Evolutionary conservation across 1,140 invertebrate species (phyloP), one percentile per base, ranked within the genome.

Genomic region (Drosophila kanapiae): DNA sequence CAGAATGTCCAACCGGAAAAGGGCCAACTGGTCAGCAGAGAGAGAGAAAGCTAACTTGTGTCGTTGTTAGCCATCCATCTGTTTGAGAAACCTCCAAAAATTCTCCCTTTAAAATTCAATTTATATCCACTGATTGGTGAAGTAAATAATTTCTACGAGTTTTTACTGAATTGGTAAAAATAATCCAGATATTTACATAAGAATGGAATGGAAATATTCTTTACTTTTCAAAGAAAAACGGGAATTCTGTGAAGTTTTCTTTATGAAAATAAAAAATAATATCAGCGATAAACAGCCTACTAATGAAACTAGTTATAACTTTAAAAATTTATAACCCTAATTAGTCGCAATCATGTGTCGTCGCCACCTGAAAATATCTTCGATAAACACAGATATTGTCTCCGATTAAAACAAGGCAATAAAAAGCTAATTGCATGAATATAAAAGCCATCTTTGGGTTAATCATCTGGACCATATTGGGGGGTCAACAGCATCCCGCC

Each of bases 351-450:
- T 67, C 65, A 18, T 27, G 37, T 67, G 47, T 53, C 16, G 23
- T 33, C 48, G 67, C 37, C 65, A 53, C 18, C 37, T 35, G 16
- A 64, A 40, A 43, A 16, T 6, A 29, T 2, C 29, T 33, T 8
- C 27, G 13, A 48, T 71, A 51, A 37, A 33, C 53, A n/a, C 31
- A 49, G 43, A 38, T 29, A 29, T 67, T 33, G 16, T 14, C 11
- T 16, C 10, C 53, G 27, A 57, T 51, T 67, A 43, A 69, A 68
- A 58, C 75, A 56, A 35, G 51, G 53, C 43, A 88, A 88, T 88
- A 71, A 75, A 60, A 69, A 61, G 43, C 68, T 78, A 88, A 88
- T 88, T 87, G 67, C 80, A 75, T 65, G 74, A 65, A 80, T 77
- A 83, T 74, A 78, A 83, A 78, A 65, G 3, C 65, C 81, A 84